Percentiles rank a stretch among this genome's conserved stretches.
Conservation (phyloP, 2,113 vertebrate genomes). For the Rattus rattus region DNA sequence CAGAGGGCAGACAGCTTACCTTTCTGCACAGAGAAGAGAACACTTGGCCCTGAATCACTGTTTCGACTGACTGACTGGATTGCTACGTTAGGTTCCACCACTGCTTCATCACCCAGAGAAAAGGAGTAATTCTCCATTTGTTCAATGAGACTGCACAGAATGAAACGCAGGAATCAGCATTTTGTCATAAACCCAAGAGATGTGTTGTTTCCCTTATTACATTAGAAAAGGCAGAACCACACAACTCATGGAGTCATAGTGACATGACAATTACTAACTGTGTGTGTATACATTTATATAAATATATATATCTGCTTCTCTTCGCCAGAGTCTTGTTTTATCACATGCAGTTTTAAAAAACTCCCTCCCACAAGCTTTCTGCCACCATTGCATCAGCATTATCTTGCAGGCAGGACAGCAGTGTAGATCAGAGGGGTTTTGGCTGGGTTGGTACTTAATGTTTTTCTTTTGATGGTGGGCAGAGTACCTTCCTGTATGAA, state of each 20-base stretch:
- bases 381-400: background rate
- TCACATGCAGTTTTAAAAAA: background rate
- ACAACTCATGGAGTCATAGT: background rate
- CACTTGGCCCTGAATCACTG: background rate
- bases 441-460: background rate
- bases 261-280: background rate
- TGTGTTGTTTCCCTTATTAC: background rate
- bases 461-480: background rate
- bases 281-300: background rate
- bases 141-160: constrained; percentile 72
- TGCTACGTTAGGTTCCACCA: constrained; percentile 72
- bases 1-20: constrained; percentile 58
- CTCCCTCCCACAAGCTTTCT: background rate
- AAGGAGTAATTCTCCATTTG: constrained; percentile 79
- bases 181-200: background rate
- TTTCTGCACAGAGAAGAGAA: constrained; percentile 76
- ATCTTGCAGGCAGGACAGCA: background rate
- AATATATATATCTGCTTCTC: background rate
- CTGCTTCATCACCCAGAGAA: background rate
- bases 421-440: background rate
- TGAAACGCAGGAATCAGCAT: constrained; percentile 24
- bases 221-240: background rate
- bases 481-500: background rate
- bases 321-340: background rate
- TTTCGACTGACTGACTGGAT: constrained; percentile 36